Evolutionary conservation across 37 sponge, comb jelly and placozoan genomes (phyloP).

Genomic region (Ianthella basta): DNA sequence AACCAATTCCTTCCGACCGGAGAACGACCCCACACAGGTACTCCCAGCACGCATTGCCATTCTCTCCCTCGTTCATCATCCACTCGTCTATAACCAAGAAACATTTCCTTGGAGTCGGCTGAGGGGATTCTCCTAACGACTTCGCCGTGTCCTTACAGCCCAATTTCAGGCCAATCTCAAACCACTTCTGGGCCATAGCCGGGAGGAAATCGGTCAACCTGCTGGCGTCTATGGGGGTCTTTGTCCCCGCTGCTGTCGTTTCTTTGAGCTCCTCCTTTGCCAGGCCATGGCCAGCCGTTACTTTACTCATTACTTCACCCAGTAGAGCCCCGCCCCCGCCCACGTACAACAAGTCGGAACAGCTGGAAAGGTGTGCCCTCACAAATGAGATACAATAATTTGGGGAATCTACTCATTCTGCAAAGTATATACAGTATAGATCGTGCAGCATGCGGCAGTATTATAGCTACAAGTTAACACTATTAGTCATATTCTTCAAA

Average conservation of each 20-base stretch:
- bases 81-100: background rate
- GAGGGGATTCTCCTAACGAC: background rate
- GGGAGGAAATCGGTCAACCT: background rate
- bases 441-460: too few species aligned
- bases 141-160: background rate
- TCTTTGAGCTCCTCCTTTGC: too few species aligned
- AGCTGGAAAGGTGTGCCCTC: too few species aligned
- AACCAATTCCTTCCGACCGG: background rate
- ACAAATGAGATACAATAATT: too few species aligned
- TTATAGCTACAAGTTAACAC: too few species aligned
- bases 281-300: too few species aligned
- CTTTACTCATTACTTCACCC: too few species aligned
- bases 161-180: slow-evolving; percentile 3
- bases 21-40: background rate
- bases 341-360: too few species aligned
- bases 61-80: background rate
- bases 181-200: background rate
- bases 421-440: too few species aligned
- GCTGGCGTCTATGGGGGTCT: background rate
- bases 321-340: too few species aligned
- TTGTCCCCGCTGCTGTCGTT: too few species aligned
- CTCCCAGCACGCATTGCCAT: slow-evolving; percentile 4
- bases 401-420: too few species aligned
- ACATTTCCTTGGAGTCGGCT: background rate
- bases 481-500: background rate